Conservation (phyloP, 2,797 vertebrate species). For the Phaenicophaeus curvirostris region DNA sequence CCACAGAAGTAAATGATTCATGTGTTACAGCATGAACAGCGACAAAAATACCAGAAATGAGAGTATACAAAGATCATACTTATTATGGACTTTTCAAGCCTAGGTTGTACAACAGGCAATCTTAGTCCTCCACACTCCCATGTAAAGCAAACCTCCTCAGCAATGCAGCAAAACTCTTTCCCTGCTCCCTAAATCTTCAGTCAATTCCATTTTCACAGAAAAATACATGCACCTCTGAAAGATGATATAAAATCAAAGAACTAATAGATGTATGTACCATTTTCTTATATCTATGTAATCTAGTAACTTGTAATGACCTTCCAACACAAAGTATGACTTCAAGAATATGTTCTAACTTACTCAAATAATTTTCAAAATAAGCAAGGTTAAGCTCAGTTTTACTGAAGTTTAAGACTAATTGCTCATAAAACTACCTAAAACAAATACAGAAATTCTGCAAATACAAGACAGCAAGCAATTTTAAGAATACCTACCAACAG, state of each 20-base stretch:
- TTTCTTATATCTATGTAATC: background rate
- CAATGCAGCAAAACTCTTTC: background rate
- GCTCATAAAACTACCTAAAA: background rate
- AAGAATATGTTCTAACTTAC: background rate
- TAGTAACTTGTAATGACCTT: background rate
- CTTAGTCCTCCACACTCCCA: background rate
- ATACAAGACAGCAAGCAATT: background rate
- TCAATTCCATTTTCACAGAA: background rate
- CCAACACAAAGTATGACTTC: background rate
- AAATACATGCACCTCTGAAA: rapidly evolving
- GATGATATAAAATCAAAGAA: background rate
- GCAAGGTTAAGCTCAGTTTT: background rate
- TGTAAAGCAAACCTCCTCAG: background rate
- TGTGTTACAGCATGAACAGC: background rate
- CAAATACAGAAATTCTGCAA: background rate
- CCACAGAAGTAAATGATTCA: background rate
- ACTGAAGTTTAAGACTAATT: background rate
- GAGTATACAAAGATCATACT: background rate
- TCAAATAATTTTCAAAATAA: background rate
- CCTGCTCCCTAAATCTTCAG: background rate
- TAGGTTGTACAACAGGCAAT: background rate
- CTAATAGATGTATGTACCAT: background rate
- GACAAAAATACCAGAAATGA: background rate
- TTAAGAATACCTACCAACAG: background rate
- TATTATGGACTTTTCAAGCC: background rate